Evolutionary conservation across 2,888 invertebrate species (phyloP).

Genomic region (Sinopyrophorus schimmeli): DNA sequence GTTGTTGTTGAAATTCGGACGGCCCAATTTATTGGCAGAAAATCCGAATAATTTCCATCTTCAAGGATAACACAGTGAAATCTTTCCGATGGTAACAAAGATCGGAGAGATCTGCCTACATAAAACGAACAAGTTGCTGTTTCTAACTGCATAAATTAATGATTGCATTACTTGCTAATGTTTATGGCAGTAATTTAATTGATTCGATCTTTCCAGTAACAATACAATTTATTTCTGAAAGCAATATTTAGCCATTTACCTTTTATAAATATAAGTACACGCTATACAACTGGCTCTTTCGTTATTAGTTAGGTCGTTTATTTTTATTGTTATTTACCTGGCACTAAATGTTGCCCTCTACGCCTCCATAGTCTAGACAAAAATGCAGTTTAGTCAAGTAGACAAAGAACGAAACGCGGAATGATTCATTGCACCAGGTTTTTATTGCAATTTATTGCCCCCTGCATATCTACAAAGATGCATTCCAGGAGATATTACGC

Average conservation of each 20-base stretch:
- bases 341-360: constrained; percentile 35
- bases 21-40: no score
- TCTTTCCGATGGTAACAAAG: no score
- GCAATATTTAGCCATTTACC: constrained; percentile 8
- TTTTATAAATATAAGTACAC: constrained; percentile 2
- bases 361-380: constrained; percentile 43
- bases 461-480: constrained; percentile 40
- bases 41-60: no score
- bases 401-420: constrained; percentile 42
- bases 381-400: constrained; percentile 40
- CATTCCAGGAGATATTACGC: constrained; percentile 43
- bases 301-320: constrained; percentile 28
- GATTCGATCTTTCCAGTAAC: constrained; percentile 2
- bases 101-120: no score
- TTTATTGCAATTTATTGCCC: constrained; percentile 47
- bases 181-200: constrained; percentile 1
- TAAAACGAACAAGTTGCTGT: constrained; percentile 2
- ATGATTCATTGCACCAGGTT: constrained; percentile 46
- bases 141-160: constrained; percentile 2
- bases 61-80: no score
- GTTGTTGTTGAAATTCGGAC: no score
- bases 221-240: constrained; percentile 1
- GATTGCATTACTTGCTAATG: constrained; percentile 2
- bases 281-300: constrained; percentile 7
- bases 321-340: constrained; percentile 35